Conservation (phyloP, 2,888 invertebrate genomes). For the Pediacus dermestoides region DNA sequence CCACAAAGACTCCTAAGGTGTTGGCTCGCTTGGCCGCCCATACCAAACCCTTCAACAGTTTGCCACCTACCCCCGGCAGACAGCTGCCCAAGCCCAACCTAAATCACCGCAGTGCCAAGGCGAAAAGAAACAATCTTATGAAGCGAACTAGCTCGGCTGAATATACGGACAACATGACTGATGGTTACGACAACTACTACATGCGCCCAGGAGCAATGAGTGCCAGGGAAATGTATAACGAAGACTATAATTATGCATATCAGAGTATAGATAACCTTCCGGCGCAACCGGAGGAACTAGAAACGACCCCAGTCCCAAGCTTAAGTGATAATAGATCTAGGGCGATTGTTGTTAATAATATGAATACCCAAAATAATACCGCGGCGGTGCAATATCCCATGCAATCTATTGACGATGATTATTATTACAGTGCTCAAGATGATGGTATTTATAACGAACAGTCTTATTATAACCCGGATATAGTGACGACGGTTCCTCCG, state of each 20-base stretch:
- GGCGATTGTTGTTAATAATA: no score
- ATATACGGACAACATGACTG: conserved; percentile 40
- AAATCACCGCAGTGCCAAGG: conserved; percentile 44
- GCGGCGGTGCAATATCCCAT: conserved; percentile 24
- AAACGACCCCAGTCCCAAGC: conserved; percentile 13
- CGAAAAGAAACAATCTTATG: conserved; percentile 41
- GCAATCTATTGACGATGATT: conserved; percentile 37
- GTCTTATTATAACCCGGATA: conserved; percentile 18
- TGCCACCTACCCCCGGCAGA: conserved; percentile 56
- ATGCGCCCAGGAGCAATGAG: conserved; percentile 45
- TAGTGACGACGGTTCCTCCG: conserved; percentile 4
- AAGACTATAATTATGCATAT: conserved; percentile 70
- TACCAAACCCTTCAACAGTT: conserved; percentile 42
- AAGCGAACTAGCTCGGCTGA: conserved; percentile 48
- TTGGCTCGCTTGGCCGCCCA: conserved; percentile 27
- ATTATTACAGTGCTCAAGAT: conserved; percentile 36
- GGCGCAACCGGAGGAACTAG: conserved; percentile 33
- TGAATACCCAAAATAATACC: conserved; percentile 18
- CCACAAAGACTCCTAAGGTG: conserved; percentile 47
- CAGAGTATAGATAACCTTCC: conserved; percentile 64
- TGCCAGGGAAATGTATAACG: conserved; percentile 55
- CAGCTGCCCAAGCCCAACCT: conserved; percentile 52
- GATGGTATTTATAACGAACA: conserved; percentile 31
- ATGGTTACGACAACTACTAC: conserved; percentile 48
- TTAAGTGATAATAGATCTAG: conserved; percentile 3